Conservation (phyloP, 2,888 invertebrate species). For the Cosmia trapezina region DNA sequence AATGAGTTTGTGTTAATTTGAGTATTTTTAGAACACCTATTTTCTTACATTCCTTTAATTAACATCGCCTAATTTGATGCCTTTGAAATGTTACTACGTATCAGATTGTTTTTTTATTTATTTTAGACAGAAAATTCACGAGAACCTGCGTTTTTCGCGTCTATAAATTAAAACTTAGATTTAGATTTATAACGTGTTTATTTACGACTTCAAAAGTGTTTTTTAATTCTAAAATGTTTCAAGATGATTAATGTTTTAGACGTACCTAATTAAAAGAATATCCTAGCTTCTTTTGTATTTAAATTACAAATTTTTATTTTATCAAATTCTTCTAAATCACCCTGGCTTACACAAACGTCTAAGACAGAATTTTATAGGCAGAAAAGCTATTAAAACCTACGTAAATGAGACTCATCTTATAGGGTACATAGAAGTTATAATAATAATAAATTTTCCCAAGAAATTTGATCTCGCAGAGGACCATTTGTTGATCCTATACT, state of each 20-base stretch:
- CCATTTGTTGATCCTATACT: conserved; percentile 54
- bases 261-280: conserved; percentile 36
- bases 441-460: conserved; percentile 46
- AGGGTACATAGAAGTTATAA: conserved; percentile 26
- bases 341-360: conserved; percentile 21
- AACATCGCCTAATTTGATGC: conserved; percentile 63
- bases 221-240: conserved; percentile 1
- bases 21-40: conserved; percentile 57
- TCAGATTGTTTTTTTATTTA: conserved; percentile 37
- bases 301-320: conserved; percentile 7
- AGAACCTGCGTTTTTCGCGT: conserved; percentile 8
- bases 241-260: conserved; percentile 26
- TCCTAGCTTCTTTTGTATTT: conserved; percentile 15
- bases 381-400: conserved; percentile 40
- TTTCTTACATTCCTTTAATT: conserved; percentile 64
- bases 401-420: conserved; percentile 33
- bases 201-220: conserved; percentile 17
- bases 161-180: conserved; percentile 37
- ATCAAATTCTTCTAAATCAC: conserved; percentile 16
- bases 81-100: conserved; percentile 58
- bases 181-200: conserved; percentile 11
- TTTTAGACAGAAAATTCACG: conserved; percentile 15
- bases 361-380: conserved; percentile 23
- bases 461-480: conserved; percentile 59
- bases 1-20: conserved; percentile 5